Evolutionary conservation across 2,113 vertebrate genomes (phyloP).

Genomic region (Calyptommatus sinebrachiatus): DNA sequence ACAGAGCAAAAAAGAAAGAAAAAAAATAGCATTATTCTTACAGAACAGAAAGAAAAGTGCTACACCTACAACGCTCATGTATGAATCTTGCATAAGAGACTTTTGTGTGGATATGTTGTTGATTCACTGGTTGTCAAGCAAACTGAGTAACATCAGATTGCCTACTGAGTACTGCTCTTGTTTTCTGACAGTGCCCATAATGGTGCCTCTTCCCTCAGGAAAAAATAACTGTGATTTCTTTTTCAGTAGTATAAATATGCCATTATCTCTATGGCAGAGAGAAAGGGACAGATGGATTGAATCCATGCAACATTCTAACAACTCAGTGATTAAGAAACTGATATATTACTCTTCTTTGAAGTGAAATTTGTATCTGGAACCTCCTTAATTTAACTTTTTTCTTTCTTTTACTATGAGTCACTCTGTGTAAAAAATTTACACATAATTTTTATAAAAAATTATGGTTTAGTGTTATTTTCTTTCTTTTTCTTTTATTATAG

Average conservation of each 20-base stretch:
- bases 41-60: no score
- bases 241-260: neutral
- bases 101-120: neutral
- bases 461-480: neutral
- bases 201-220: neutral
- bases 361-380: neutral
- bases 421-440: no score
- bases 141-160: neutral
- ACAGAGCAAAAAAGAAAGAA: no score
- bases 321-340: neutral
- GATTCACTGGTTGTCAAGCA: neutral
- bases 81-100: neutral
- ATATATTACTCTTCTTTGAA: neutral
- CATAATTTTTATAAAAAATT: no score
- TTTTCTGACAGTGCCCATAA: neutral
- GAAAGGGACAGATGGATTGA: neutral
- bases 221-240: neutral
- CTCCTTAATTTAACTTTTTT: neutral
- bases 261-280: neutral
- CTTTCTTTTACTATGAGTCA: neutral
- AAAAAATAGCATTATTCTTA: no score
- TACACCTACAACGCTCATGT: no score
- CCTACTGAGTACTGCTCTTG: no score
- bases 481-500: constrained; percentile 65
- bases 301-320: neutral